Evolutionary conservation across 2,797 vertebrate genomes (phyloP).

Genomic region (Trematomus bernacchii): DNA sequence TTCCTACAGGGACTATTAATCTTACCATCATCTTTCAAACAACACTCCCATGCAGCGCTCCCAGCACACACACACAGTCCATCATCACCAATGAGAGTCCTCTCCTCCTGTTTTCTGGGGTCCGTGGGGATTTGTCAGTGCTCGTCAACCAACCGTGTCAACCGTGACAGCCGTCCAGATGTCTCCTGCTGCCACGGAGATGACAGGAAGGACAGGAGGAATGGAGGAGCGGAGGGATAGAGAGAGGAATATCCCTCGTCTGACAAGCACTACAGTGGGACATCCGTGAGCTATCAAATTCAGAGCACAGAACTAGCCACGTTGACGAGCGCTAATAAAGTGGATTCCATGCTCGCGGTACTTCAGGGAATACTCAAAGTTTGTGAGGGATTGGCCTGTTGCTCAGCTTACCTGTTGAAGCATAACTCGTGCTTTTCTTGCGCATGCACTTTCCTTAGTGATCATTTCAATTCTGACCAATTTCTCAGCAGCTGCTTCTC

Average conservation of each 20-base stretch:
- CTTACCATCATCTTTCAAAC: constrained; percentile 53
- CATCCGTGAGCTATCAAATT: constrained; percentile 64
- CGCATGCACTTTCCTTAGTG: constrained; percentile 21
- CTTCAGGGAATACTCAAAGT: constrained; percentile 71
- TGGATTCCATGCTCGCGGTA: constrained; percentile 49
- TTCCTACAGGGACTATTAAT: constrained; percentile 58
- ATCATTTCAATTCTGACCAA: constrained; percentile 29
- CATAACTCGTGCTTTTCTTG: constrained; percentile 28
- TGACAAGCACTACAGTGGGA: constrained; percentile 72
- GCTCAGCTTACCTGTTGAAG: constrained; percentile 59
- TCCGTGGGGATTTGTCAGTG: constrained; percentile 85
- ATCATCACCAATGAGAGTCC: constrained; percentile 74
- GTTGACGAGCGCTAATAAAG: constrained; percentile 71
- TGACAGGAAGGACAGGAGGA: constrained; percentile 78
- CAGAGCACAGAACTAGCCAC: constrained; percentile 52
- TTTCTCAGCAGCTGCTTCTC: constrained; percentile 27
- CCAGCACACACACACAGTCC: constrained; percentile 53
- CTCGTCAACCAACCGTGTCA: constrained; percentile 86
- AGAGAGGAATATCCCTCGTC: constrained; percentile 65
- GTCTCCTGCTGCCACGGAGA: constrained; percentile 83
- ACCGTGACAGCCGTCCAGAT: constrained; percentile 90
- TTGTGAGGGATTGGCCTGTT: constrained; percentile 56
- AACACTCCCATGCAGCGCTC: constrained; percentile 32
- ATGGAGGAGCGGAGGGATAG: constrained; percentile 56
- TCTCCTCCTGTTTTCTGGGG: constrained; percentile 75